Conservation (phyloP, 2,113 vertebrate species). For the Haplochromis vanheusdeni region DNA sequence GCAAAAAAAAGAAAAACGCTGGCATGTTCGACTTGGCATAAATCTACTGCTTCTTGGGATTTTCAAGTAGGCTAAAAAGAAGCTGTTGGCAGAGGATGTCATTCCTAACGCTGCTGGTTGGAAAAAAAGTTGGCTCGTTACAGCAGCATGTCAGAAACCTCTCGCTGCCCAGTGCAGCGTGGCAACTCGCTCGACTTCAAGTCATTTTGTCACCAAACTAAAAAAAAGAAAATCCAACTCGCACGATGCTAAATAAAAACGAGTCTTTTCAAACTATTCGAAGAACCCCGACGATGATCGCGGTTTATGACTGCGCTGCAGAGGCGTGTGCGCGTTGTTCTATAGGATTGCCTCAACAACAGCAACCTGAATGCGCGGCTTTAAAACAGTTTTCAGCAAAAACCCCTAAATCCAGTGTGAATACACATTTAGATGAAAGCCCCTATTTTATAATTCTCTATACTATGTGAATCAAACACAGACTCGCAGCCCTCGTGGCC, state of each 20-base stretch:
- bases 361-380: constrained; percentile 32
- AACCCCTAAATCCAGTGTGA: constrained; percentile 60
- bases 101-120: constrained; percentile 56
- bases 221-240: background rate
- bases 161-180: constrained; percentile 18
- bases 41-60: constrained; percentile 45
- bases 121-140: constrained; percentile 42
- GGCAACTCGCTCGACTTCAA: constrained; percentile 29
- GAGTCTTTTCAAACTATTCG: background rate
- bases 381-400: constrained; percentile 41
- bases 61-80: constrained; percentile 64
- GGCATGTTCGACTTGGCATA: constrained; percentile 54
- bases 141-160: constrained; percentile 39
- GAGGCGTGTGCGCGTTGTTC: background rate
- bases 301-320: background rate
- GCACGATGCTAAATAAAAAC: constrained; percentile 4
- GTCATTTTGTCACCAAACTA: constrained; percentile 20
- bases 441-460: constrained; percentile 63
- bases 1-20: constrained; percentile 56
- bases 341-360: constrained; percentile 41
- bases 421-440: constrained; percentile 70
- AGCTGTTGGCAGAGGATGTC: constrained; percentile 57
- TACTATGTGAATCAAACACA: constrained; percentile 64
- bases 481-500: constrained; percentile 62
- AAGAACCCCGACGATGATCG: background rate